Base-by-base conservation (phyloP, 2,113 vertebrate species). In the Haliaeetus leucogaster region DNA sequence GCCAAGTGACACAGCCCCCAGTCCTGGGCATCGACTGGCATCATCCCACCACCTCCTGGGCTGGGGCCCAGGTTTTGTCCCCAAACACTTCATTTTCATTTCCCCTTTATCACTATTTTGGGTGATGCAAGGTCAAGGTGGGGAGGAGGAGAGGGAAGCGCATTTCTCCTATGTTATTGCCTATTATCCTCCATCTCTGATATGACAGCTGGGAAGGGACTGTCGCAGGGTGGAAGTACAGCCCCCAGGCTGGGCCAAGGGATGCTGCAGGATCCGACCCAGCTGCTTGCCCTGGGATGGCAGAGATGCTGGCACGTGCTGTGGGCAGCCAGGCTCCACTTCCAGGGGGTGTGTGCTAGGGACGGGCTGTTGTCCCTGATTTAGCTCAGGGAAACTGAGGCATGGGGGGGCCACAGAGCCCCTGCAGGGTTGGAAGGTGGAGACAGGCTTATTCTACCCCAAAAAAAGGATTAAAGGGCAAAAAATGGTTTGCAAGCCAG, bases 321-420 rank as follows among this genome's bases (percentile, higher is more conserved):
- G 30, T 1, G 19, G 18, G 53, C n/a, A 50, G 1, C 65, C 4
- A 1, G 27, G 45, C 42, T 89, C 34, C 43, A 1, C 36, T 71
- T 83, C 14, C 77, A 52, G 34, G 27, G 10, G 1, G 0, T 23
- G 8, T 42, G 55, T 70, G 29, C 45, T 38, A 6, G 32, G 42
- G n/a, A 58, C 21, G 26, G 47, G 42, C 30, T 80, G 11, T 13
- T 74, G 9, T 82, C 18, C 25, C 21, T 22, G 22, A 14, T 80
- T 93, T 73, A 93, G 5, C 32, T 38, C 38, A 30, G 67, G 77
- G 59, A 89, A 89, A 86, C 67, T 81, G 72, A 86, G 77, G 77
- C 67, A 68, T 1, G 0, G 17, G 4, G 16, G 9, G 4, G 3
- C 0, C 12, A 20, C 2, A 11, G 45, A 81, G n/a, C 15, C n/a